A percentile compares a stretch with the other conserved stretches of the same genome.
phyloP scores from a whole-genome alignment of 2,888 invertebrate genomes.

The Conchocele bisecta region DNA sequence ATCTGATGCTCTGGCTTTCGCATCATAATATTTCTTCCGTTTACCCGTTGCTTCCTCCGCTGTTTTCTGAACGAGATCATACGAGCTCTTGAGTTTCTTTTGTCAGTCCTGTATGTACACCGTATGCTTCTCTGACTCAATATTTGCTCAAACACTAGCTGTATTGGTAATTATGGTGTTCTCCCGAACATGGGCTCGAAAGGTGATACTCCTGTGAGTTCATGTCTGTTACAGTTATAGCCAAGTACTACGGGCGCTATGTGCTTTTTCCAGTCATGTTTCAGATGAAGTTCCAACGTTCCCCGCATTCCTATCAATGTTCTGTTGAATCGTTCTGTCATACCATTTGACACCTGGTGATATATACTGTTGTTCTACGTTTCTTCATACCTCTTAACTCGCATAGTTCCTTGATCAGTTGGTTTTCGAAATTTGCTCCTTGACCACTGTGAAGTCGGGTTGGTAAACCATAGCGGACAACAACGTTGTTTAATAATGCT shows the following conservation, averaged over 20 bases:
- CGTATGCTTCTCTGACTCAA: too few relatives aligned
- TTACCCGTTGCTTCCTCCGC: not conserved
- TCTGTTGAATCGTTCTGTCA: too few relatives aligned
- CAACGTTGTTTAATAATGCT: slow-evolving; percentile 1
- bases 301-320: not conserved
- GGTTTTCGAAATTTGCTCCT: slow-evolving; percentile 19
- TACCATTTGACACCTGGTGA: too few relatives aligned
- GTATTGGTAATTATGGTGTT: not conserved
- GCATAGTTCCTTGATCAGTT: slow-evolving; percentile 13
- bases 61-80: too few relatives aligned
- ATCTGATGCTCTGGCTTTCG: slow-evolving; percentile 3
- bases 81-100: too few relatives aligned
- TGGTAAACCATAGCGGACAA: slow-evolving; percentile 20
- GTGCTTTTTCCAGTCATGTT: slow-evolving; percentile 10
- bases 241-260: slow-evolving; percentile 7
- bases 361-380: not conserved
- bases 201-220: not conserved
- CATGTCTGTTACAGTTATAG: not conserved
- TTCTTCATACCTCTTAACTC: not conserved
- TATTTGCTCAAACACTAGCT: slow-evolving; percentile 1
- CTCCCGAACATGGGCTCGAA: slow-evolving; percentile 4
- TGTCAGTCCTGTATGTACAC: too few relatives aligned
- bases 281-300: not conserved
- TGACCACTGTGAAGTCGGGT: slow-evolving; percentile 21
- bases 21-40: not conserved